Percentiles rank a stretch among this genome's conserved stretches.
phyloP scores from a whole-genome alignment of 2,113 vertebrate genomes.

The Vulpes ferrilata region DNA sequence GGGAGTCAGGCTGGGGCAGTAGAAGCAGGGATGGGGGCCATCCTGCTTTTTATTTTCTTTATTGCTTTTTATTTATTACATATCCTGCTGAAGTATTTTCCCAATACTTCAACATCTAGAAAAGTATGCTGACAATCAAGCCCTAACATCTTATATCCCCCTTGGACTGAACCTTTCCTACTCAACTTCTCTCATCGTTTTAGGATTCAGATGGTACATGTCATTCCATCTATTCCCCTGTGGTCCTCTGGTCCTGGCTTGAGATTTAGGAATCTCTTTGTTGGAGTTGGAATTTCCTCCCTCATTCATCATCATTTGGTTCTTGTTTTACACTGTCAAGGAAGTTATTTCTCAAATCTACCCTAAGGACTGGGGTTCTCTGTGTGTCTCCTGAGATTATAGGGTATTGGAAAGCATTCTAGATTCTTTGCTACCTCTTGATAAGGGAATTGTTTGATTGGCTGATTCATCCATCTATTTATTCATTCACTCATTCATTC shows the following conservation, averaged over 20 bases:
- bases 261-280: background rate
- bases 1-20: background rate
- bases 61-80: background rate
- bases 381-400: background rate
- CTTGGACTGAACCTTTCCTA: background rate
- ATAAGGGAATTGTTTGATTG: background rate
- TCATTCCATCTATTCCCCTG: background rate
- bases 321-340: background rate
- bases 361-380: background rate
- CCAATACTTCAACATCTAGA: background rate
- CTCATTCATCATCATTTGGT: background rate
- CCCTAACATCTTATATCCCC: background rate
- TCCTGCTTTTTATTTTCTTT: background rate
- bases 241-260: background rate
- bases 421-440: background rate
- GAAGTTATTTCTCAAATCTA: constrained; percentile 37
- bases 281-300: background rate
- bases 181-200: background rate
- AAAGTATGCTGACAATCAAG: background rate
- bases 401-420: background rate
- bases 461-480: background rate
- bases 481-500: background rate
- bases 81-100: background rate
- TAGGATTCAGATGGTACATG: background rate
- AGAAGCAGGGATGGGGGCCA: background rate